Base-by-base conservation (phyloP, 2,888 invertebrate genomes). In the Eremobia ochroleuca region DNA sequence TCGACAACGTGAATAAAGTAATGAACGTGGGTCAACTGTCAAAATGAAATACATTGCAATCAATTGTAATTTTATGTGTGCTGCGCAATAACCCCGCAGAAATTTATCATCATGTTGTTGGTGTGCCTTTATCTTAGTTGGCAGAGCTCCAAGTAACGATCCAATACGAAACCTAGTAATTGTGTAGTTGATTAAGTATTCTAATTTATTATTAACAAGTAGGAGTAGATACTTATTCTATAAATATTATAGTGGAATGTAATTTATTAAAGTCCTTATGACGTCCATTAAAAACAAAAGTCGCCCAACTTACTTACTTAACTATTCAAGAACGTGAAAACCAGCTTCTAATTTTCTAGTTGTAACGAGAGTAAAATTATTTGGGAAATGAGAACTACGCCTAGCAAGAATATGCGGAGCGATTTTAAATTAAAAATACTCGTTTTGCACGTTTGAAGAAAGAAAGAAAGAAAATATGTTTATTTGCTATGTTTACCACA, bases 131-230 rank as follows among this genome's bases (percentile, higher is more conserved):
- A 52, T 18, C 43, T 67, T 13, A 13, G n/a, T 34, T 79, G 79
- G 82, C 76, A 55, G 18, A 34, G 15, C 13, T 61, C 61, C 79
- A 79, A 67, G 13, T 49, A 49, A 73, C 55, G 64, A 73, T 55
- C 25, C 13, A 49, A 62, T n/a, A n/a, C 46, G 13, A 72, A 73
- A 28, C 43, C 43, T 80, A 71, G 52, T 55, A 55, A 46, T 72
- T 37, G 25, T 52, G 43, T 43, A 43, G 28, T 77, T 62, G 43
- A 28, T 72, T 43, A 55, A 15, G 61, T 55, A 80, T 71, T 71
- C 21, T 37, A 72, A 80, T 77, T 34, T 73, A 72, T 55, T 46
- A 52, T 46, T 4, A 43, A 67, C 21, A 3, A 28, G 21, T 25
- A 18, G n/a, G 0, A 21, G 25, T 52, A 59, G 21, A 43, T 13